Evolutionary conservation across 2,113 vertebrate species (phyloP).

Genomic region (Carettochelys insculpta): DNA sequence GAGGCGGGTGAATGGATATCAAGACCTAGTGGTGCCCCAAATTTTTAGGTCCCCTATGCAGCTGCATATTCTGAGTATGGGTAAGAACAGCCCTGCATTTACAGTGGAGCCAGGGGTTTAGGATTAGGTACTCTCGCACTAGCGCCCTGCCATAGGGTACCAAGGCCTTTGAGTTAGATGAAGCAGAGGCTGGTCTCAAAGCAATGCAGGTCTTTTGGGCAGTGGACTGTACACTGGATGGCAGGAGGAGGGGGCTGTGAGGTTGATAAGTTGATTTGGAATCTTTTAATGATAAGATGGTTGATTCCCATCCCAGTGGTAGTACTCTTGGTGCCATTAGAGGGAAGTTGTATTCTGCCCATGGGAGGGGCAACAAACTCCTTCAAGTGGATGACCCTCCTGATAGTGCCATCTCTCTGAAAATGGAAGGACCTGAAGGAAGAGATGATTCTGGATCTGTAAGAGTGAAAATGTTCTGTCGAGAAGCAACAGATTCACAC

Average conservation of each 20-base stretch:
- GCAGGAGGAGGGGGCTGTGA: too few species aligned
- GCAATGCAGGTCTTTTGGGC: neutral
- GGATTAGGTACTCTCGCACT: too few species aligned
- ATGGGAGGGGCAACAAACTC: neutral
- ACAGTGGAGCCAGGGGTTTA: too few species aligned
- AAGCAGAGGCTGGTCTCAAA: neutral
- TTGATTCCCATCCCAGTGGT: neutral
- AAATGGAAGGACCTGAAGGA: neutral
- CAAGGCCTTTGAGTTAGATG: neutral
- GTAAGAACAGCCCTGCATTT: too few species aligned
- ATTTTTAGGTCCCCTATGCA: too few species aligned
- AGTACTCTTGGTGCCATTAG: neutral
- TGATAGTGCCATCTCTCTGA: neutral
- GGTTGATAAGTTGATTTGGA: neutral
- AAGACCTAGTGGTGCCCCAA: too few species aligned
- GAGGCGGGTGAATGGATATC: too few species aligned
- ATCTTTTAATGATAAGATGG: neutral
- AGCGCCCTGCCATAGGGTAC: neutral
- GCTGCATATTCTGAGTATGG: too few species aligned
- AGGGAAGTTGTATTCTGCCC: neutral
- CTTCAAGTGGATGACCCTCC: neutral
- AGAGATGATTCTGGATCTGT: too few species aligned
- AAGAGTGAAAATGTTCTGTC: too few species aligned
- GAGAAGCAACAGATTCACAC: too few species aligned
- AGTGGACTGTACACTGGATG: too few species aligned